A percentile compares a stretch with the other conserved stretches of the same genome.
These are phyloP conservation scores for Latrodectus elegans DNA, from an alignment of 2,888 invertebrate species.

Conservation along the genomic window DNA sequence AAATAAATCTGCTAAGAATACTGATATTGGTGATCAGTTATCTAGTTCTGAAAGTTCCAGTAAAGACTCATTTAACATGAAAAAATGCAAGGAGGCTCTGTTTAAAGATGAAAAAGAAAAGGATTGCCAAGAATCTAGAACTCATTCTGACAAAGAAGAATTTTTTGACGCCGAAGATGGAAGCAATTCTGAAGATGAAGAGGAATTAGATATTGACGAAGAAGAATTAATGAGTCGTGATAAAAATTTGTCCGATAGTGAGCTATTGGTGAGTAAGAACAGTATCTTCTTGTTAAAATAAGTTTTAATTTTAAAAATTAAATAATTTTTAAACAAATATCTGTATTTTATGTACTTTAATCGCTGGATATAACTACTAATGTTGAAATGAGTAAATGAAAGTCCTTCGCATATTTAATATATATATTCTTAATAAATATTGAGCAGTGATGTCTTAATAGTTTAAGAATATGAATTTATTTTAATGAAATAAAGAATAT, in stretches of 20 bases:
- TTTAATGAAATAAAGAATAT: too few species aligned
- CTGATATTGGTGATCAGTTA: too few species aligned
- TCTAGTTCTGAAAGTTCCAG: not conserved
- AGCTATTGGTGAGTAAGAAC: constrained; percentile 22
- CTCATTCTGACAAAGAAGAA: constrained; percentile 32
- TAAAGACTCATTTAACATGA: constrained; percentile 16
- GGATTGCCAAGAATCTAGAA: not conserved
- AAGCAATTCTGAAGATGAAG: constrained; percentile 7
- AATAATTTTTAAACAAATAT: too few species aligned
- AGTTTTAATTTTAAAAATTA: not conserved
- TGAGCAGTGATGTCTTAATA: too few species aligned
- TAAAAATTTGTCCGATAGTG: constrained; percentile 45
- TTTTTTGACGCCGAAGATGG: constrained; percentile 40
- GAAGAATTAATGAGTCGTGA: constrained; percentile 45
- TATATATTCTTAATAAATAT: too few species aligned
- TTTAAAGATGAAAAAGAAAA: not conserved
- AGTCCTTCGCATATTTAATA: too few species aligned
- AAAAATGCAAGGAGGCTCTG: constrained; percentile 17
- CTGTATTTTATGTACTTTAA: too few species aligned
- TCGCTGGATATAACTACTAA: too few species aligned
- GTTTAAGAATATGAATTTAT: too few species aligned
- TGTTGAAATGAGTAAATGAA: too few species aligned
- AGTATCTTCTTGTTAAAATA: not conserved
- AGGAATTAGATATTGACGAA: constrained; percentile 58
- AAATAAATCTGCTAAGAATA: too few species aligned